Evolutionary conservation across 2,888 invertebrate species (phyloP), one percentile per base, ranked within the genome.

Genomic region (Cataglyphis altisquamis): DNA sequence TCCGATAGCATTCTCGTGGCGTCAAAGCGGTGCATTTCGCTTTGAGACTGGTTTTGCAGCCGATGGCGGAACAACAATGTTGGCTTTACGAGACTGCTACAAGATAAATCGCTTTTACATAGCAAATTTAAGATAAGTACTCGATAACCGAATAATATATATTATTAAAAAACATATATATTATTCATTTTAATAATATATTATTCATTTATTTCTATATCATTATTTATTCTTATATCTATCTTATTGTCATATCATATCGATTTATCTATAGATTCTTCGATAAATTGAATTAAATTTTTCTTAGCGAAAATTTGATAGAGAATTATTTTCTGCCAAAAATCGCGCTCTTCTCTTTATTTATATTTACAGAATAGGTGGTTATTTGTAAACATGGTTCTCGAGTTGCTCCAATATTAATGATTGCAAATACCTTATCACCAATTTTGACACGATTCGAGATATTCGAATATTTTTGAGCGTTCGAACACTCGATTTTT

Each of bases 1-100:
- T 77, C 67, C 39, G 77, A 77, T 77, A 67, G 67, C 77, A 52
- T 55, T 67, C 67, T 48, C 77, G 67, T 18, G 75, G 18, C 67
- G 41, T 67, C 77, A 77, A 77, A 77, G 77, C 32, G 75, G 52
- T 55, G 66, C 25, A 77, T 39, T 77, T n/a, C 18, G 39, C 75
- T 77, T 77, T 77, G 77, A 77, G 39, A 77, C 52, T n/a, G 67
- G 52, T 64, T 55, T 67, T 36, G 77, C 25, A 67, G 55, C 39
- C 32, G 52, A 67, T n/a, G 29, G 39, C 55, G 1, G n/a, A 8
- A 36, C 75, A 67, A 77, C 67, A 55, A 29, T 55, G 75, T 77
- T 67, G 55, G 52, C 39, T 55, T 63, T 63, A 45, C 45, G 63
- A 29, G 74, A 45, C 74, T 64, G n/a, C 8, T n/a, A 36, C 8